Evolutionary conservation across 2,797 vertebrate genomes (phyloP), one percentile per base, ranked within the genome.

Genomic region (Threskiornis aethiopicus): DNA sequence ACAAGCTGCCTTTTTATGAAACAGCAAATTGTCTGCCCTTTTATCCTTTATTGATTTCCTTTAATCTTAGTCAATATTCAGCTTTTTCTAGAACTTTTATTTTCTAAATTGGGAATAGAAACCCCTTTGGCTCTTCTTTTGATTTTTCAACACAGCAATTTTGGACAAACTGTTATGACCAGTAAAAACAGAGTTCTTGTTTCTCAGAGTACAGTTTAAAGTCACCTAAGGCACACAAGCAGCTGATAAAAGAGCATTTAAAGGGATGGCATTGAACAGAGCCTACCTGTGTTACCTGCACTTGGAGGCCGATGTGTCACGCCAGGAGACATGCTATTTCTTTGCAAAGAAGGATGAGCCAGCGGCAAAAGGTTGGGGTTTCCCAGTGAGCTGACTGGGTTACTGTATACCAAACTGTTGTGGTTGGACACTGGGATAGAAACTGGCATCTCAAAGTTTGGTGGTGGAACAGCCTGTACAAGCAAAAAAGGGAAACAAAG

Each of bases 271-370:
- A 57, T 7, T 29, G 46, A 58, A 6, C 21, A 95, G 65, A 67
- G 41, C 98, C 9, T 98, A 98, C 98, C 98, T 98, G 98, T 97
- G 98, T 99, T 99, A 98, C 99, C 99, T 98, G 99, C 99, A 99
- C 99, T 99, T 10, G 99, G 99, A 97, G 99, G 99, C 98, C 99
- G 99, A 98, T 99, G 99, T 98, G 99, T 99, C 93, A 99, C 99
- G 79, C 99, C 99, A 72, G 99, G 99, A 97, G 99, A 99, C 99
- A 99, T 99, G 98, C 99, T 99, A 98, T 99, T 99, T 98, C 99
- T 99, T 98, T 99, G 99, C 97, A 99, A 98, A 96, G 99, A 99
- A 92, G 99, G 99, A 98, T 99, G 99, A 77, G 99, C 98, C 98
- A 99, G 98, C 12, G 99, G 99, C 98, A 99, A 98, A 98, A 99